These are phyloP conservation scores for Heterocephalus glaber DNA, from an alignment of 2,113 vertebrate genomes.

Conservation along the genomic window DNA sequence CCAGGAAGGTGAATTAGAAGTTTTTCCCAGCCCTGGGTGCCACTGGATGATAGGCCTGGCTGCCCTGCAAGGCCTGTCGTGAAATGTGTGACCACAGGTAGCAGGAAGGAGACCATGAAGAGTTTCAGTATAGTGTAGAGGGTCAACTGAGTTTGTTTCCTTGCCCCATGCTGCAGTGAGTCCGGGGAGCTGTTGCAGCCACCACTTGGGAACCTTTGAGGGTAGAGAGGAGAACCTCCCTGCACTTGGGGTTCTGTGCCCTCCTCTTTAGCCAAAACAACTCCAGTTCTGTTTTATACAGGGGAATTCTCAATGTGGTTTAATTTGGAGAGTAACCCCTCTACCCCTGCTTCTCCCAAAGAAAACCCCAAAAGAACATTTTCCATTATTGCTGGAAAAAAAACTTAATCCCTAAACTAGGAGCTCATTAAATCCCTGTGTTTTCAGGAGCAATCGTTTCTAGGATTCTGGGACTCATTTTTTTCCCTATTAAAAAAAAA, in stretches of 20 bases:
- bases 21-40: background rate
- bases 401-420: constrained; percentile 26
- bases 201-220: background rate
- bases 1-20: background rate
- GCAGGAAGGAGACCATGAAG: background rate
- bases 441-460: constrained; percentile 56
- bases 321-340: background rate
- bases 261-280: background rate
- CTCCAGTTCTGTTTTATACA: background rate
- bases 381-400: background rate
- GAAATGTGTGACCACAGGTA: background rate
- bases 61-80: background rate
- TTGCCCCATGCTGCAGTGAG: background rate
- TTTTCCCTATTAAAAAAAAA: constrained; percentile 41
- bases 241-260: background rate
- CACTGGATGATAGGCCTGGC: accelerated
- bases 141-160: background rate
- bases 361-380: background rate
- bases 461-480: constrained; percentile 42
- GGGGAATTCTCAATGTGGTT: background rate
- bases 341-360: background rate
- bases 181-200: background rate
- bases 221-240: background rate
- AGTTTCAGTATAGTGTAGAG: background rate
- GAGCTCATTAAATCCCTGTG: constrained; percentile 23